Conservation (phyloP, 2,113 vertebrate species). For the Amphilophus citrinellus region DNA sequence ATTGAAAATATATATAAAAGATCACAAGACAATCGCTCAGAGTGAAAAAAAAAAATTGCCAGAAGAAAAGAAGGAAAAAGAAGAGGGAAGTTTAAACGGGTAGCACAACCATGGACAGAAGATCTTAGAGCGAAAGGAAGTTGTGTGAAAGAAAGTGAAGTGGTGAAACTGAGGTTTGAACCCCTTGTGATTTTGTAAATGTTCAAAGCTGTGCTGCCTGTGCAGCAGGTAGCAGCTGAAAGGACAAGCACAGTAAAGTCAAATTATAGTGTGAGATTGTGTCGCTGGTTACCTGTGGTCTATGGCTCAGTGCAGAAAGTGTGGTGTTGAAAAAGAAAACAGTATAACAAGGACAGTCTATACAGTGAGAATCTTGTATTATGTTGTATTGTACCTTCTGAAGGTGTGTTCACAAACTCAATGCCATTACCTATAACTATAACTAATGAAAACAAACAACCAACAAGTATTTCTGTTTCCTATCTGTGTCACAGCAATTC, state of each 20-base stretch:
- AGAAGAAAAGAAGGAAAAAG: conserved; percentile 50
- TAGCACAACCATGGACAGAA: conserved; percentile 65
- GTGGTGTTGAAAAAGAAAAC: conserved; percentile 72
- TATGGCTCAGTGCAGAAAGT: conserved; percentile 70
- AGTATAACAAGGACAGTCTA: conserved; percentile 60
- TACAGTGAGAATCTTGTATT: conserved; percentile 74
- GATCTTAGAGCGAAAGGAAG: conserved; percentile 42
- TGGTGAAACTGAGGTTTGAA: conserved; percentile 48
- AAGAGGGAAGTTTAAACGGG: conserved; percentile 66
- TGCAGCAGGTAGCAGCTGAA: conserved; percentile 48
- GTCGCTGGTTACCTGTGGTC: conserved; percentile 71
- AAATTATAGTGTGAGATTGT: conserved; percentile 72
- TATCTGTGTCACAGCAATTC: conserved; percentile 49
- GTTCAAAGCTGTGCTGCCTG: conserved; percentile 33
- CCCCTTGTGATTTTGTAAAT: conserved; percentile 66
- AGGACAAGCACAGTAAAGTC: conserved; percentile 75
- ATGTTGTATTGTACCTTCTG: conserved; percentile 77
- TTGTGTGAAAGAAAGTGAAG: conserved; percentile 50
- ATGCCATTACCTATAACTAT: conserved; percentile 60
- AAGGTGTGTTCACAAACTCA: conserved; percentile 73
- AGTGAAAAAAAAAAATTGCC: conserved; percentile 70
- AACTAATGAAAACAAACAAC: conserved; percentile 54
- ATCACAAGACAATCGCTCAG: conserved; percentile 86
- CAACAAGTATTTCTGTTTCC: conserved; percentile 48
- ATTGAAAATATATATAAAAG: conserved; percentile 82